These are phyloP conservation scores for Leptinotarsa undecemlineata DNA, from an alignment of 1,140 invertebrate genomes.

Conservation along the genomic window DNA sequence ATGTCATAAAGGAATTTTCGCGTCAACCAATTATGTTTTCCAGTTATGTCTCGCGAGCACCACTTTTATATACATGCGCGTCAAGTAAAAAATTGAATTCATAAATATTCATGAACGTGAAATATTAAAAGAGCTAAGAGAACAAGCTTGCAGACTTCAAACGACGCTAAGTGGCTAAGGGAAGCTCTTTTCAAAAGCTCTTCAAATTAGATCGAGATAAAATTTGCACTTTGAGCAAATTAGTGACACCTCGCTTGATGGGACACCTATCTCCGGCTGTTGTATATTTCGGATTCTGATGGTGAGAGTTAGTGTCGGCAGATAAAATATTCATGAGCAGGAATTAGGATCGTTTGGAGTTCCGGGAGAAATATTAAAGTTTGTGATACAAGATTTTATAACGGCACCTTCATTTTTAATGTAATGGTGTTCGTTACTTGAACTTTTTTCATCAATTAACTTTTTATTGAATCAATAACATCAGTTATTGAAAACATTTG, in stretches of 20 bases:
- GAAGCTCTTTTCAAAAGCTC: slow-evolving; percentile 39
- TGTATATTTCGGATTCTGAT: neutral
- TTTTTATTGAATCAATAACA: too few relatives aligned
- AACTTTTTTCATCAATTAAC: too few relatives aligned
- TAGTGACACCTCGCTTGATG: slow-evolving; percentile 47
- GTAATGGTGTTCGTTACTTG: too few relatives aligned
- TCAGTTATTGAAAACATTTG: too few relatives aligned
- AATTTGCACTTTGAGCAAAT: slow-evolving; percentile 53
- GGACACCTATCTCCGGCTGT: slow-evolving; percentile 16
- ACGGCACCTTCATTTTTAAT: too few relatives aligned
- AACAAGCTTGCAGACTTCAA: slow-evolving; percentile 46
- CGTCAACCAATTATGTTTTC: neutral
- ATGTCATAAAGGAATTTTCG: neutral
- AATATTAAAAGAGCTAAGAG: slow-evolving; percentile 51
- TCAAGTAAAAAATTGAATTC: slow-evolving; percentile 38
- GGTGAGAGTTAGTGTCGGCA: neutral
- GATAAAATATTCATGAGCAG: slow-evolving; percentile 15
- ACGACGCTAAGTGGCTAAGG: slow-evolving; percentile 47
- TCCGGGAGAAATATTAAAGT: neutral
- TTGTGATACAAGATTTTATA: too few relatives aligned
- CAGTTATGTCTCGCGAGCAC: slow-evolving; percentile 14
- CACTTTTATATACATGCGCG: slow-evolving; percentile 29
- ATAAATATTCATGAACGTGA: slow-evolving; percentile 51
- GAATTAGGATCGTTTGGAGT: slow-evolving; percentile 3
- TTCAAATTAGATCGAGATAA: slow-evolving; percentile 50